These are phyloP conservation scores for Eustalomyia histrio DNA, from an alignment of 2,888 invertebrate species.

Conservation along the genomic window DNA sequence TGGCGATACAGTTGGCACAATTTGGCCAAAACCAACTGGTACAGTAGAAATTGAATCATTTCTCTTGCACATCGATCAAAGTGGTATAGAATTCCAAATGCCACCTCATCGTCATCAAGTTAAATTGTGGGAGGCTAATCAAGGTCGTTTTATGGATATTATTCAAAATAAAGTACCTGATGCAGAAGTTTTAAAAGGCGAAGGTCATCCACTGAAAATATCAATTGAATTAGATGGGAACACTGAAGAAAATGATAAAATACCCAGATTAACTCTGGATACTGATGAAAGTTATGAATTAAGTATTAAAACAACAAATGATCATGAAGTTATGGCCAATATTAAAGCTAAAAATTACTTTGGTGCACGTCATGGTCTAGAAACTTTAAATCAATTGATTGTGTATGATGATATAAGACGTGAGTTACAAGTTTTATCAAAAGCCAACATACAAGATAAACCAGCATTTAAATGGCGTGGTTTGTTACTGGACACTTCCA, in stretches of 20 bases:
- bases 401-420: conserved; percentile 78
- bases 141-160: conserved; percentile 78
- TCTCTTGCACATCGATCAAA: conserved; percentile 79
- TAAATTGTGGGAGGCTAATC: conserved; percentile 73
- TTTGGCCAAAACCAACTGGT: conserved; percentile 80
- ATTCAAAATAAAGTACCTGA: conserved; percentile 75
- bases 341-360: conserved; percentile 82
- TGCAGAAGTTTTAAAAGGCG: conserved; percentile 71
- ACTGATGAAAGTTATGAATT: conserved; percentile 82
- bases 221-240: conserved; percentile 75
- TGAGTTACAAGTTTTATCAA: conserved; percentile 82
- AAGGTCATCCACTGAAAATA: conserved; percentile 79
- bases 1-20: conserved; percentile 79
- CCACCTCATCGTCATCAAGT: conserved; percentile 70
- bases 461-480: conserved; percentile 95
- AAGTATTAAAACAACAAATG: conserved; percentile 66
- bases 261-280: conserved; percentile 78
- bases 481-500: conserved; percentile 91
- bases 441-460: conserved; percentile 85
- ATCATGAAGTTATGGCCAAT: conserved; percentile 78
- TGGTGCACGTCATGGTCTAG: conserved; percentile 83
- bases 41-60: conserved; percentile 77
- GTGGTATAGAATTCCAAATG: conserved; percentile 75
- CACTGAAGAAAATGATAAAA: conserved; percentile 55
- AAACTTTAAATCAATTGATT: conserved; percentile 80